These are phyloP conservation scores for Tiliacea citrago DNA, from an alignment of 2,888 invertebrate species.

Conservation along the genomic window DNA sequence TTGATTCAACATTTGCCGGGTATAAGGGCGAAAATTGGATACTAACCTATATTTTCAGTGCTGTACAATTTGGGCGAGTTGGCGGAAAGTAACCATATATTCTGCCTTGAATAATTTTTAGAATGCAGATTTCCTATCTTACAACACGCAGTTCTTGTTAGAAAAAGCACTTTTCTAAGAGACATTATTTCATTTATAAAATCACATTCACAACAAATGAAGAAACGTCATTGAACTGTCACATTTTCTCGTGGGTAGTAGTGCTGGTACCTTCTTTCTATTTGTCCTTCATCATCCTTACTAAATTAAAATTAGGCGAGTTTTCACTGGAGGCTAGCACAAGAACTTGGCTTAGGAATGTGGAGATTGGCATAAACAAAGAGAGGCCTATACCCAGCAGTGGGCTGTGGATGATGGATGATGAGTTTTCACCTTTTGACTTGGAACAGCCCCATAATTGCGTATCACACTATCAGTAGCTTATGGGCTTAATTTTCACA, in stretches of 20 bases:
- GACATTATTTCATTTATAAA: conserved; percentile 80
- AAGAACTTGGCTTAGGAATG: neutral
- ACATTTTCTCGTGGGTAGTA: neutral
- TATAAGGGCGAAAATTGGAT: conserved; percentile 59
- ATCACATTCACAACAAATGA: conserved; percentile 77
- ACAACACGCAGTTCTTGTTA: conserved; percentile 81
- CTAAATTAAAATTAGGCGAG: neutral
- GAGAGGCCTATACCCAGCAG: neutral
- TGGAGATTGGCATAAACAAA: neutral
- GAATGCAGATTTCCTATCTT: conserved; percentile 77
- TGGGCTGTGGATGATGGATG: neutral
- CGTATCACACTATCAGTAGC: too few species aligned
- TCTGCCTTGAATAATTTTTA: conserved; percentile 78
- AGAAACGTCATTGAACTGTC: conserved; percentile 67
- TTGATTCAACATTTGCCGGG: conserved; percentile 40
- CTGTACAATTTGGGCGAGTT: conserved; percentile 82
- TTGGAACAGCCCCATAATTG: neutral
- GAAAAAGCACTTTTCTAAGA: conserved; percentile 83
- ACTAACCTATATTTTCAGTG: conserved; percentile 87
- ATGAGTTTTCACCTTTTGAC: neutral
- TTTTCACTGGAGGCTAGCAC: neutral
- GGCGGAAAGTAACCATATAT: conserved; percentile 78
- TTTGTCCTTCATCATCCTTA: neutral
- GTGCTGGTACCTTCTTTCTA: neutral
- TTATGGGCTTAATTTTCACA: too few species aligned